phyloP scores from a whole-genome alignment of 23 tunicate species.

The Trididemnum clinides region DNA sequence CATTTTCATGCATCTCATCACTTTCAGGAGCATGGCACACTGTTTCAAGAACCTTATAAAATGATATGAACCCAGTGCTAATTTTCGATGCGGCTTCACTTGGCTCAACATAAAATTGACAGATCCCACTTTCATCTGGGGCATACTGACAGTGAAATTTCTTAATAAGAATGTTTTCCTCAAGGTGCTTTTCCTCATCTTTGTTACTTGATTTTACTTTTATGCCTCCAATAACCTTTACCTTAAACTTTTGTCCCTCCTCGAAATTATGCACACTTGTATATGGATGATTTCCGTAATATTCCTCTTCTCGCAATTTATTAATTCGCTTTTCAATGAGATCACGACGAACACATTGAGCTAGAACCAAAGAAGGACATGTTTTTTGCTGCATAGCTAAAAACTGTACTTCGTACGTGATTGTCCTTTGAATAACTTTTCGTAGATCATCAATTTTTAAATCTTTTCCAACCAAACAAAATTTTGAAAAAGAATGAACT shows the following conservation, averaged over 20 bases:
- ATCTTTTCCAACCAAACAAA: conserved; percentile 46
- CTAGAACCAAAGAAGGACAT: conserved; percentile 54
- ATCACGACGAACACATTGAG: conserved; percentile 62
- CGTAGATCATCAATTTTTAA: conserved; percentile 61
- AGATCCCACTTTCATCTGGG: conserved; percentile 73
- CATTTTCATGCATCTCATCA: no score
- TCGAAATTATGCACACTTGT: conserved; percentile 57
- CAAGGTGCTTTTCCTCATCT: conserved; percentile 36
- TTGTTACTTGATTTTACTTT: conserved; percentile 41
- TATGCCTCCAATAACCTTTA: conserved; percentile 74
- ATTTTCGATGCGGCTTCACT: not conserved
- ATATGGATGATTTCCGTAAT: conserved; percentile 51
- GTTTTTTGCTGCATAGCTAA: conserved; percentile 72
- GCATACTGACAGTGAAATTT: conserved; percentile 72
- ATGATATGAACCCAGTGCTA: conserved; percentile 65
- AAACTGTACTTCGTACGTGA: conserved; percentile 76
- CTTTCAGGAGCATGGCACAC: not conserved
- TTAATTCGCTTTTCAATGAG: conserved; percentile 34
- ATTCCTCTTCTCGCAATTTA: conserved; percentile 55
- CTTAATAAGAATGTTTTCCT: conserved; percentile 41
- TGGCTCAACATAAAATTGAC: conserved; percentile 58
- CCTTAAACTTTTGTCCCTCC: conserved; percentile 61
- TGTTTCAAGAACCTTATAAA: conserved; percentile 44
- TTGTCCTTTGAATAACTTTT: conserved; percentile 53
- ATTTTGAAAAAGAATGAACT: conserved; percentile 69